Conservation (phyloP, 1,140 invertebrate species). For the Pogonognathellus flavescens region DNA sequence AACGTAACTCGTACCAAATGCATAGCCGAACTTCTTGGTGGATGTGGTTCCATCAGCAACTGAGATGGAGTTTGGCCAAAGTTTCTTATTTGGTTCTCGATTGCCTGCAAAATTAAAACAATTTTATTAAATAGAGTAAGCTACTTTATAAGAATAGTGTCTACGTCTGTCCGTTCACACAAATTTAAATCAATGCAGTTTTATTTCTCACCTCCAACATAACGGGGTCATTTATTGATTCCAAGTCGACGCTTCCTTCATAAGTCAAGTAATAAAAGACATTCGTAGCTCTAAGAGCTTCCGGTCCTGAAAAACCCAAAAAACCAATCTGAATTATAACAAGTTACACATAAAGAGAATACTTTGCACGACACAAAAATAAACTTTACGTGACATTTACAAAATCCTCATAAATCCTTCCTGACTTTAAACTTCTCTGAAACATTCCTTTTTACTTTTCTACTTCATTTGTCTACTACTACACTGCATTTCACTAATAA, state of each 20-base stretch:
- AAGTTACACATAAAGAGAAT: not conserved
- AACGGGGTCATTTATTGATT: slow-evolving; percentile 89
- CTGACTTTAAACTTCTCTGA: too few species aligned
- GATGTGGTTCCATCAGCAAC: slow-evolving; percentile 96
- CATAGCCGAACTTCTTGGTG: slow-evolving; percentile 97
- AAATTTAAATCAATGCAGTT: not conserved
- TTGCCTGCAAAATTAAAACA: slow-evolving; percentile 75
- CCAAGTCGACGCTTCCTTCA: slow-evolving; percentile 95
- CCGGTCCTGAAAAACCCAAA: slow-evolving; percentile 79
- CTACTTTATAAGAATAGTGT: too few species aligned
- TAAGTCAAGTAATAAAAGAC: slow-evolving; percentile 99
- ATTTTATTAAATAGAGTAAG: not conserved
- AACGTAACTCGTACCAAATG: slow-evolving; percentile 82
- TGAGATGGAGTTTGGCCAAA: slow-evolving; percentile 99
- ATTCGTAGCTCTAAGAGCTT: slow-evolving; percentile 96
- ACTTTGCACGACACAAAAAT: not conserved
- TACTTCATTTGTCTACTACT: too few species aligned
- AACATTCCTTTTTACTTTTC: too few species aligned
- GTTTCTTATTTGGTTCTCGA: slow-evolving; percentile 97
- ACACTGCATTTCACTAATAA: too few species aligned
- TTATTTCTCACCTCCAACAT: slow-evolving; percentile 81
- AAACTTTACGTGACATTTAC: slow-evolving; percentile 24
- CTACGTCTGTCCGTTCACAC: too few species aligned
- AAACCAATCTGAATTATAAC: slow-evolving; percentile 1
- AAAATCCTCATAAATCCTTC: not conserved